phyloP scores from a whole-genome alignment of 2,888 invertebrate species.

The Autographa pulchrina region DNA sequence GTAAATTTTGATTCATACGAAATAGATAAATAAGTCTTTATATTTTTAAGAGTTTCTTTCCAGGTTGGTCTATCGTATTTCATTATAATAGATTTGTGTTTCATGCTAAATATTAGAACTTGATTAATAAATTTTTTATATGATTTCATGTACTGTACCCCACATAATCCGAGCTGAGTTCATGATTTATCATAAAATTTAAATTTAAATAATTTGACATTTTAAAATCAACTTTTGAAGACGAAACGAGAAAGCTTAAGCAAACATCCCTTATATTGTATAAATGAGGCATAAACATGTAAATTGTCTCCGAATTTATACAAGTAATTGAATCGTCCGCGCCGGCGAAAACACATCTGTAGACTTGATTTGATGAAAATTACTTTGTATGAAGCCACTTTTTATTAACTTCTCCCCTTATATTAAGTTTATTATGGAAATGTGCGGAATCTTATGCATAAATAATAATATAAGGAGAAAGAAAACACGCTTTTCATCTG shows the following conservation, averaged over 20 bases:
- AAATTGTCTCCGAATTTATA: conserved; percentile 81
- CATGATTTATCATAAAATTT: conserved; percentile 14
- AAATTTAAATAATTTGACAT: conserved; percentile 53
- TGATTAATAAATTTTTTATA: not conserved
- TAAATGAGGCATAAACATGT: conserved; percentile 79
- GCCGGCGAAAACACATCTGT: conserved; percentile 77
- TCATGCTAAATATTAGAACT: no score
- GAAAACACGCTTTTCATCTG: not conserved
- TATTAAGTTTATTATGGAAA: conserved; percentile 48
- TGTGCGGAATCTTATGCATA: conserved; percentile 44
- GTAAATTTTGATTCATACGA: no score
- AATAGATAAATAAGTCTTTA: no score
- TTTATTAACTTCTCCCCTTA: conserved; percentile 50
- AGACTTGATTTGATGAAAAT: conserved; percentile 82
- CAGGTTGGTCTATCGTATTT: no score
- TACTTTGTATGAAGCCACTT: conserved; percentile 60
- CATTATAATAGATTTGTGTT: no score
- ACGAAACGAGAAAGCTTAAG: conserved; percentile 72
- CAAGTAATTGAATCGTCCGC: conserved; percentile 84
- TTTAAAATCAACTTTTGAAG: conserved; percentile 42
- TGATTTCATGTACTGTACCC: not conserved
- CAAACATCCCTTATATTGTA: conserved; percentile 65
- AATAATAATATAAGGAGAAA: conserved; percentile 23
- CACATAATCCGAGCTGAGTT: no score
- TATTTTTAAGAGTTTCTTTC: no score